Percentiles rank a stretch among this genome's conserved stretches.
Conservation (phyloP, 2,113 vertebrate species). For the Eulemur rufifrons region DNA sequence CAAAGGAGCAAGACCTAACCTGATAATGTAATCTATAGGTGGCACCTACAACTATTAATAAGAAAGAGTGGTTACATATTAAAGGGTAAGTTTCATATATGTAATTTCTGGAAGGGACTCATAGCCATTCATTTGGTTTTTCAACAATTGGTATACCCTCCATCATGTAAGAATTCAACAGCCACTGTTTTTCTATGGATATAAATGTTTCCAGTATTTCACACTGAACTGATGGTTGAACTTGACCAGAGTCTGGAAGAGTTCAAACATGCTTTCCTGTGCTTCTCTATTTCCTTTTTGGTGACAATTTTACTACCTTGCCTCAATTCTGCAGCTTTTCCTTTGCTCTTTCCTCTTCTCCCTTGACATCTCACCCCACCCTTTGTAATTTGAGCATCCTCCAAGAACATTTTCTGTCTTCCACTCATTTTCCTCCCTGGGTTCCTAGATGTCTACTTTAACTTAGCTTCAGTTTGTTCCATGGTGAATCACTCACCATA, state of each 20-base stretch:
- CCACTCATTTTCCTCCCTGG: not conserved
- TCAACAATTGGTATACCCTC: not conserved
- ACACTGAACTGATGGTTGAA: not conserved
- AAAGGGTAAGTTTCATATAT: not conserved
- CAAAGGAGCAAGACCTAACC: not conserved
- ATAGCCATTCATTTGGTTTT: not conserved
- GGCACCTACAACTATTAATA: not conserved
- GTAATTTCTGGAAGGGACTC: not conserved
- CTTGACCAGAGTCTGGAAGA: not conserved
- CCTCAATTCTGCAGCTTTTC: not conserved
- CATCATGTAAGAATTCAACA: not conserved
- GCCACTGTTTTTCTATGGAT: not conserved
- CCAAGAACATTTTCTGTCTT: not conserved
- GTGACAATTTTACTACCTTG: not conserved
- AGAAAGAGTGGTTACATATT: not conserved
- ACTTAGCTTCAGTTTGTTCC: not conserved
- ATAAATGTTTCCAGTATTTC: not conserved
- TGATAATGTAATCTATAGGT: not conserved
- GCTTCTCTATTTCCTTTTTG: not conserved
- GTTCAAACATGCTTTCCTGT: not conserved
- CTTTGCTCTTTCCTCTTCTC: not conserved
- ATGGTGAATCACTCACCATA: not conserved
- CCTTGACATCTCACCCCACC: not conserved
- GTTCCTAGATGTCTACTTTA: not conserved
- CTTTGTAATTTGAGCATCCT: not conserved